phyloP scores from a whole-genome alignment of 2,888 invertebrate genomes.

The Nymphalis urticae region DNA sequence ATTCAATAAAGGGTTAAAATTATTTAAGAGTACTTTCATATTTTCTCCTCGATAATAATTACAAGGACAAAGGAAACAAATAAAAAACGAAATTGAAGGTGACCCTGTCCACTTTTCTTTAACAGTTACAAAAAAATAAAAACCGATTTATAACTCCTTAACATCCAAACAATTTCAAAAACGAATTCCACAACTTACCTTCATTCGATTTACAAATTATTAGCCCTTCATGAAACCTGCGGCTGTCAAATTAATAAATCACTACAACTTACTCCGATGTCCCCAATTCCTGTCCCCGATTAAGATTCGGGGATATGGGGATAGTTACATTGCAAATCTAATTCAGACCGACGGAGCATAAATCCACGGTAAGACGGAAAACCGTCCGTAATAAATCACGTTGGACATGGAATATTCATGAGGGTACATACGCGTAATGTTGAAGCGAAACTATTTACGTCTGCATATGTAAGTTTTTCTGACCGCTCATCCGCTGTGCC shows the following conservation, averaged over 20 bases:
- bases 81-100: too few relatives aligned
- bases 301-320: conserved; percentile 1
- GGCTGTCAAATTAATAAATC: neutral
- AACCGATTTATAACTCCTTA: too few relatives aligned
- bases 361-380: conserved; percentile 48
- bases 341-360: conserved; percentile 44
- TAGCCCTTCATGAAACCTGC: too few relatives aligned
- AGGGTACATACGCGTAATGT: conserved; percentile 25
- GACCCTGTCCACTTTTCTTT: too few relatives aligned
- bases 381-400: conserved; percentile 49
- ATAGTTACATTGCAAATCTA: conserved; percentile 42
- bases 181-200: too few relatives aligned
- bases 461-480: conserved; percentile 27
- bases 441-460: conserved; percentile 24
- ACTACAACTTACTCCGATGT: conserved; percentile 8
- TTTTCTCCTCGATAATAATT: too few relatives aligned
- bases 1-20: too few relatives aligned
- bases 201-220: too few relatives aligned
- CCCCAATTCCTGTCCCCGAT: conserved; percentile 14
- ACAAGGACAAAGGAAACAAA: too few relatives aligned
- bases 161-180: too few relatives aligned
- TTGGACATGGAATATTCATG: conserved; percentile 52
- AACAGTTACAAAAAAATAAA: too few relatives aligned
- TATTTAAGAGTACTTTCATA: too few relatives aligned
- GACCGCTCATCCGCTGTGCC: conserved; percentile 5